phyloP scores from a whole-genome alignment of 2,113 vertebrate genomes.

The Crotalus horridus region DNA sequence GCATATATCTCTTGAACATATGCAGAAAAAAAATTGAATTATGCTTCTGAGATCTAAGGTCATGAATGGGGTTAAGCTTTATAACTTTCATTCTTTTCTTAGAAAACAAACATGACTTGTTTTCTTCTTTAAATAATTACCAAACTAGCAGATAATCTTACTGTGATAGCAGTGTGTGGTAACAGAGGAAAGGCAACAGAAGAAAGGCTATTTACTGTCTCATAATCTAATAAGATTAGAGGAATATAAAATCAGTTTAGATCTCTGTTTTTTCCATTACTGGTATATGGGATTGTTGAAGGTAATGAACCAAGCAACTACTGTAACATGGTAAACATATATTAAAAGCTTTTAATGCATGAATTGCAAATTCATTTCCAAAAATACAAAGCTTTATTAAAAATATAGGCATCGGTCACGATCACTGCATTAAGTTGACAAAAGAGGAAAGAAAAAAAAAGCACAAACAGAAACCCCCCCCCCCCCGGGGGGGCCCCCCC shows the following conservation, averaged over 20 bases:
- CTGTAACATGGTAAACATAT: not conserved
- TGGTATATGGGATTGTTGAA: not conserved
- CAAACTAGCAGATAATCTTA: not conserved
- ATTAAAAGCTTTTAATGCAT: not conserved
- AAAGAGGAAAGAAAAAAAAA: not conserved
- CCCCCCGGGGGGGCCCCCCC: too few relatives aligned
- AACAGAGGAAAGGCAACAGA: not conserved
- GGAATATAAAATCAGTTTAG: not conserved
- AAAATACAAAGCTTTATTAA: not conserved
- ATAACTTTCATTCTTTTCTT: not conserved
- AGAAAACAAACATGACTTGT: not conserved
- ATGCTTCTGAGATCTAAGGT: not conserved
- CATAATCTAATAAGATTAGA: not conserved
- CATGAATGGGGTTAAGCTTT: not conserved
- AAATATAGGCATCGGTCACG: not conserved
- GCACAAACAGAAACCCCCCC: too few relatives aligned
- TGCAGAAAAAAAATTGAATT: not conserved
- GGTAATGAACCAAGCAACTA: not conserved
- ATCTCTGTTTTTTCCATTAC: not conserved
- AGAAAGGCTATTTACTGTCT: not conserved
- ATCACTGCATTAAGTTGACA: not conserved
- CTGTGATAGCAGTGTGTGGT: not conserved
- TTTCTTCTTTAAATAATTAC: not conserved
- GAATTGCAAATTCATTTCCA: not conserved
- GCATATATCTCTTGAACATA: not conserved